Percentiles rank a stretch among this genome's conserved stretches.
Conservation (phyloP, 2,113 vertebrate genomes). For the Calypte anna region DNA sequence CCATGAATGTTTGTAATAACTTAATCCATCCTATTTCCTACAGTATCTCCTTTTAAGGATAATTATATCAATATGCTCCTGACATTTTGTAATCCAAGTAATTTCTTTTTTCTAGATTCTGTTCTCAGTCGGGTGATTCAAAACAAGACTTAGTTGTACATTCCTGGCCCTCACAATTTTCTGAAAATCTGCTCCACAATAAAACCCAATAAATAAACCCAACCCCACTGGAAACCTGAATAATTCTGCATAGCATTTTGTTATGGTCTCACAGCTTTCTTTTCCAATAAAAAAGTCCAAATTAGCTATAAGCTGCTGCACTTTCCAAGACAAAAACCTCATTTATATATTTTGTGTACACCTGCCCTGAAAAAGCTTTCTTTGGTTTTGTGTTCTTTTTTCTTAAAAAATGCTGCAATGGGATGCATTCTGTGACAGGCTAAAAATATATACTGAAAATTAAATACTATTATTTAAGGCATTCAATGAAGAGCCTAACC, state of each 20-base stretch:
- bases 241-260: background rate
- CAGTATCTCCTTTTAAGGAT: conserved; percentile 44
- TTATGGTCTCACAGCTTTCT: background rate
- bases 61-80: conserved; percentile 40
- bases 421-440: background rate
- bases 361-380: background rate
- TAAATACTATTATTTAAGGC: background rate
- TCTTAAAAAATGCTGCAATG: background rate
- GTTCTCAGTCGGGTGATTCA: background rate
- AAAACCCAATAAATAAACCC: background rate
- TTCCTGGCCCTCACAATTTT: background rate
- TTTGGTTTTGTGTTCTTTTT: background rate
- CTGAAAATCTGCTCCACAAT: background rate
- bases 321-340: background rate
- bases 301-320: background rate
- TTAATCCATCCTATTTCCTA: conserved; percentile 35
- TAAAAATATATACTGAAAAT: background rate
- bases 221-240: background rate
- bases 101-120: background rate
- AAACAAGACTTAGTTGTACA: background rate
- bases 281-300: background rate
- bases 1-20: conserved; percentile 37
- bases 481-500: background rate
- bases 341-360: background rate
- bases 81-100: background rate